These are phyloP conservation scores for Anniella stebbinsi DNA, from an alignment of 2,797 vertebrate genomes.

Conservation along the genomic window DNA sequence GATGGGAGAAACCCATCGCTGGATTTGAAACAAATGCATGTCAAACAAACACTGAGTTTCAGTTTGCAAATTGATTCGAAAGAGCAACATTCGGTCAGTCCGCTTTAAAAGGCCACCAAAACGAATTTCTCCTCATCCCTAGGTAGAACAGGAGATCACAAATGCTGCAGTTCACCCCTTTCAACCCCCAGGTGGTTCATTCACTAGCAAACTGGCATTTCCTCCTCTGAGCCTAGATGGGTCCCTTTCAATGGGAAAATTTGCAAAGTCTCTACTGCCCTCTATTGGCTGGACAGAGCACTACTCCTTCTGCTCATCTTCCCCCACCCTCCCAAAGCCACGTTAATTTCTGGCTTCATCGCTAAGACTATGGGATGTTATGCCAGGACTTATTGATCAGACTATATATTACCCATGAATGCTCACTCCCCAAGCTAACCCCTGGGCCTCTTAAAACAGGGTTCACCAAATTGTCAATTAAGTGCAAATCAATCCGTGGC, in stretches of 20 bases:
- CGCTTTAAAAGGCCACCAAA: too few relatives aligned
- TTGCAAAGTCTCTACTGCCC: constrained; percentile 79
- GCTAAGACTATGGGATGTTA: constrained; percentile 81
- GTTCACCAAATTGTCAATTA: constrained; percentile 98
- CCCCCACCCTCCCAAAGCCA: background rate
- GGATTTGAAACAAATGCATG: too few relatives aligned
- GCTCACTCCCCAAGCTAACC: constrained; percentile 72
- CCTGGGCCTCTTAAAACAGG: constrained; percentile 78
- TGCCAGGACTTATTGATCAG: constrained; percentile 84
- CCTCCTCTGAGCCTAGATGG: background rate
- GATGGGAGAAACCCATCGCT: too few relatives aligned
- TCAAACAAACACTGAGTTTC: too few relatives aligned
- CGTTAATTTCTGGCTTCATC: constrained; percentile 76
- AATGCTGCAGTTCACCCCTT: background rate
- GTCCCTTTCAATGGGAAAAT: background rate
- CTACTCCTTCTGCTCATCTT: too few relatives aligned
- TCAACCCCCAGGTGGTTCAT: background rate
- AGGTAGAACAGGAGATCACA: too few relatives aligned
- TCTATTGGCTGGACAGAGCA: constrained; percentile 72
- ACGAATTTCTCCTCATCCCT: too few relatives aligned
- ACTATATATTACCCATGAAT: constrained; percentile 81
- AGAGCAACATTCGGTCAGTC: too few relatives aligned
- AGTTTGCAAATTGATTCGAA: too few relatives aligned
- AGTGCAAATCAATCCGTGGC: constrained; percentile 93
- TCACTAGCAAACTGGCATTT: background rate